Percentiles rank a stretch among this genome's conserved stretches.
phyloP scores from a whole-genome alignment of 2,113 vertebrate genomes.

The Eubucco bourcierii region DNA sequence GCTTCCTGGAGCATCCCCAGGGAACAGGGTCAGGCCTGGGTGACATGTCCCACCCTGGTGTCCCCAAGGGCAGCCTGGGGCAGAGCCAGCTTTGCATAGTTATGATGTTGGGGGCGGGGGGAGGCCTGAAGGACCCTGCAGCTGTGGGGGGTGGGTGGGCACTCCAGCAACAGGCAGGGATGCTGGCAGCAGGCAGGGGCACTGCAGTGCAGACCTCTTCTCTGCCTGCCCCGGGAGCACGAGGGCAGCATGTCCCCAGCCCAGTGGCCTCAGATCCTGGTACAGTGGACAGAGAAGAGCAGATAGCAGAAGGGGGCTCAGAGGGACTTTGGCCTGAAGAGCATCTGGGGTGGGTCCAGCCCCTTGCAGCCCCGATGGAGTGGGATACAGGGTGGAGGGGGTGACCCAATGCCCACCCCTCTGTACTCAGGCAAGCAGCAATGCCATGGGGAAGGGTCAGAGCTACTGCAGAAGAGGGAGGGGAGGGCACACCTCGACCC shows the following conservation, averaged over 20 bases:
- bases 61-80: not conserved
- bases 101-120: not conserved
- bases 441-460: not conserved
- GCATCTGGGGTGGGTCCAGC: not conserved
- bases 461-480: not conserved
- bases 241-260: not conserved
- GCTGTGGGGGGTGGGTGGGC: fast-evolving
- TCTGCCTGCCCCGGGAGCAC: not conserved
- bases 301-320: not conserved
- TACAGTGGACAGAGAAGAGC: not conserved
- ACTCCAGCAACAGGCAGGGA: not conserved
- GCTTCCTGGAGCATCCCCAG: not conserved
- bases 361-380: not conserved
- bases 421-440: not conserved
- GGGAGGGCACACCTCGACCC: not conserved
- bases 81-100: not conserved
- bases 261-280: slow-evolving; percentile 30
- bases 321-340: not conserved
- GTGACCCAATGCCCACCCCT: not conserved
- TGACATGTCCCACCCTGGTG: not conserved
- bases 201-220: not conserved
- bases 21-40: not conserved
- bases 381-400: no score
- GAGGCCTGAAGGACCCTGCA: not conserved
- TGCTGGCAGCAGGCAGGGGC: not conserved